Percentiles rank a stretch among this genome's conserved stretches.
phyloP scores from a whole-genome alignment of 1,140 invertebrate species.

The Achatina immaculata region DNA sequence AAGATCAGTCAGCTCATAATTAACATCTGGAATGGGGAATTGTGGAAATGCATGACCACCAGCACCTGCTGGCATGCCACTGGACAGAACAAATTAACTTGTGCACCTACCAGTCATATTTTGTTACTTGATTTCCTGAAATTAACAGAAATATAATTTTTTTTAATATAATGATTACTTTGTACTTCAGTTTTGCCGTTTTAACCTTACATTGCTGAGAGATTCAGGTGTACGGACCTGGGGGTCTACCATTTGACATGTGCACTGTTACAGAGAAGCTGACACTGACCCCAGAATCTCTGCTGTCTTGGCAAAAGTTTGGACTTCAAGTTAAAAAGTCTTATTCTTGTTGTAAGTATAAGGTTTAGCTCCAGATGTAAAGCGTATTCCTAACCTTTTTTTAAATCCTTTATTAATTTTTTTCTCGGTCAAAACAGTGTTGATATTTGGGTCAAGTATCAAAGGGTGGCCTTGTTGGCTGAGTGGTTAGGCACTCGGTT shows the following conservation, averaged over 20 bases:
- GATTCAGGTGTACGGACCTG: slow-evolving; percentile 12
- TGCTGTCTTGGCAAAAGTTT: not conserved
- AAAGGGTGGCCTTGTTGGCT: too few relatives aligned
- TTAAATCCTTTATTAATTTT: not conserved
- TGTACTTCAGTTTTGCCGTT: too few relatives aligned
- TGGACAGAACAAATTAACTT: not conserved
- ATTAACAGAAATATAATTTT: not conserved
- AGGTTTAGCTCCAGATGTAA: not conserved
- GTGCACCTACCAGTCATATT: not conserved
- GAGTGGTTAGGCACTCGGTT: too few relatives aligned
- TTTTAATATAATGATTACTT: too few relatives aligned
- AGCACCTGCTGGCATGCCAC: not conserved
- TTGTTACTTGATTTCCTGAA: not conserved
- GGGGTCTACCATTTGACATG: not conserved
- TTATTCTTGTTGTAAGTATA: not conserved
- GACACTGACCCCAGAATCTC: not conserved
- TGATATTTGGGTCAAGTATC: not conserved
- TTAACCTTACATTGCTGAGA: not conserved
- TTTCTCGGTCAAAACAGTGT: not conserved
- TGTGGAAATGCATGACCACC: too few relatives aligned
- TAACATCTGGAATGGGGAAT: not conserved
- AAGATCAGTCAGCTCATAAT: too few relatives aligned
- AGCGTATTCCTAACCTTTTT: not conserved
- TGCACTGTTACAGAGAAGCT: not conserved
- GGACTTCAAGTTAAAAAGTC: not conserved